phyloP scores from a whole-genome alignment of 2,888 invertebrate genomes.

The Coelopa pilipes region DNA sequence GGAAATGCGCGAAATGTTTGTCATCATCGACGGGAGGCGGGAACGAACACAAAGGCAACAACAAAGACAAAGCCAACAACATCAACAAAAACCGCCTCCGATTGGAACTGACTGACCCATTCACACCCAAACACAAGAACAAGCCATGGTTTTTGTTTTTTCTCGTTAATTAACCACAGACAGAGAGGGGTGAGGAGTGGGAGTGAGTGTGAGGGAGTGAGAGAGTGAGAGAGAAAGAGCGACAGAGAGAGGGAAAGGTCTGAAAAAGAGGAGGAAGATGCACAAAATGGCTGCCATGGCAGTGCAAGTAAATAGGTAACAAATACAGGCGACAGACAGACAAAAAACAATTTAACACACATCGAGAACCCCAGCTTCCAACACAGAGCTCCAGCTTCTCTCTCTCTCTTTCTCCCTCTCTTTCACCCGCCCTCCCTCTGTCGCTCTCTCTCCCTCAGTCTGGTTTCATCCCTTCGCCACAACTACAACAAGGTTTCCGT shows the following conservation, averaged over 20 bases:
- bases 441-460: no score
- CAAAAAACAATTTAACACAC: no score
- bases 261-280: background rate
- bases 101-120: conserved; percentile 45
- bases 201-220: no score
- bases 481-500: no score
- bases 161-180: background rate
- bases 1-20: background rate
- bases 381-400: background rate
- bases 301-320: conserved; percentile 27
- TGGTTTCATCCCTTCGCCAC: no score
- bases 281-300: conserved; percentile 18
- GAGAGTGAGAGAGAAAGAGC: no score
- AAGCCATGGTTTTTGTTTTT: background rate
- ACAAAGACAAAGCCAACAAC: background rate
- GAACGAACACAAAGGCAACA: background rate
- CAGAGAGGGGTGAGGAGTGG: no score
- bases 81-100: background rate
- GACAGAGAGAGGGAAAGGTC: background rate
- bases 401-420: no score
- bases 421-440: no score
- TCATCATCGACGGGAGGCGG: background rate
- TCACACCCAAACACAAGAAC: conserved; percentile 40
- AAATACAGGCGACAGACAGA: background rate
- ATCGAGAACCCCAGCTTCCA: background rate